These are phyloP conservation scores for Champsocephalus esox DNA, from an alignment of 2,797 vertebrate species.

Conservation along the genomic window DNA sequence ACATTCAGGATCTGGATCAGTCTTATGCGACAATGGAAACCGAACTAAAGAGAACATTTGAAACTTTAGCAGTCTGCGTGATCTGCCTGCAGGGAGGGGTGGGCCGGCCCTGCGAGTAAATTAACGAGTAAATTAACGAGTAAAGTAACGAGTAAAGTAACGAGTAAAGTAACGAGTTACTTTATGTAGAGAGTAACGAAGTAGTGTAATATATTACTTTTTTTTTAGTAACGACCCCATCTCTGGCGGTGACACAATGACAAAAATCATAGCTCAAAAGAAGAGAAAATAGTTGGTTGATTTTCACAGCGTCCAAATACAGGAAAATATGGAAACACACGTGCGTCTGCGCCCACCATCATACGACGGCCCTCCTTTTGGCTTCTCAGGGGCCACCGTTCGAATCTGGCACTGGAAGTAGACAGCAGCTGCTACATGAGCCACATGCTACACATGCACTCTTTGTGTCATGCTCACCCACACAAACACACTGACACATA, in stretches of 20 bases:
- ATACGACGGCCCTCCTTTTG: slow-evolving; percentile 14
- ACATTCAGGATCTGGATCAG: no score
- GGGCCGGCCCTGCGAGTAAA: no score
- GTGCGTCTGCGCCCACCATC: slow-evolving; percentile 4
- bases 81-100: no score
- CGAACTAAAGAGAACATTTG: no score
- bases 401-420: slow-evolving; percentile 57
- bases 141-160: no score
- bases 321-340: slow-evolving; percentile 20
- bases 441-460: slow-evolving; percentile 55
- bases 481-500: neutral
- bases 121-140: no score
- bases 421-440: slow-evolving; percentile 58
- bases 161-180: no score
- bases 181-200: no score
- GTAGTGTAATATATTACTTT: no score
- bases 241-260: slow-evolving; percentile 41
- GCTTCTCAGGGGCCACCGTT: slow-evolving; percentile 21
- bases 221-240: no score
- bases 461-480: slow-evolving; percentile 15
- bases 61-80: no score
- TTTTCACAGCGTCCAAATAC: slow-evolving; percentile 30
- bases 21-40: no score
- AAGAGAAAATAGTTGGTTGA: slow-evolving; percentile 29
- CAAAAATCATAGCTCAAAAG: slow-evolving; percentile 39